Base-by-base conservation (phyloP, 2,797 vertebrate species). In the Champsocephalus esox region DNA sequence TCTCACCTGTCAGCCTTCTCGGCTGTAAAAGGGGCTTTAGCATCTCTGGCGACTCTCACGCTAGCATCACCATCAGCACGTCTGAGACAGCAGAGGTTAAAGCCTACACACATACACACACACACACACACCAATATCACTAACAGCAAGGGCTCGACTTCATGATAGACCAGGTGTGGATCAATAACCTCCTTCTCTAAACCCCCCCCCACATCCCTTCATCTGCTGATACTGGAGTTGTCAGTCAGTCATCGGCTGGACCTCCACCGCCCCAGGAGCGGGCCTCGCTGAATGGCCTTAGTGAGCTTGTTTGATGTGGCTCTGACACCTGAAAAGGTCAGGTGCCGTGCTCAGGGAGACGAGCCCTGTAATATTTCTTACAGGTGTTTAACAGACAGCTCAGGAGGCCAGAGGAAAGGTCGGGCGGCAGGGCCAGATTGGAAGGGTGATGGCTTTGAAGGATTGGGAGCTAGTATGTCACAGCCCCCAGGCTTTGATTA, bases 241-340 rank as follows among this genome's bases (percentile, higher is more conserved):
- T 92, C 93, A 92, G 90, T 93, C 92, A 92, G 75, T 87, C 89
- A 81, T 12, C 52, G 62, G 69, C 86, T 77, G 77, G 83, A 86
- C 83, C 84, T 75, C 59, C n/a, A 69, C 72, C 13, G 74, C 80
- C 83, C 84, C 44, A 54, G 80, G 86, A 87, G 86, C 56, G 67
- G 14, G 76, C 73, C 85, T 68, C 4, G 49, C 84, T 77, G 88
- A 90, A 87, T 64, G 86, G 86, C 88, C 90, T 92, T 92, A 84
- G 90, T 80, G 89, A 92, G 88, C 84, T 92, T 89, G 92, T 93
- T 92, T 94, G 92, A 93, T 93, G 90, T 86, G 91, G 88, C 85
- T 82, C 88, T 92, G 93, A 93, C 93, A 92, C 88, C 84, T 91
- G 91, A 92, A 94, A 93, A 95, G 94, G 93, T 94, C 93, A 92